phyloP scores from a whole-genome alignment of 2,797 vertebrate species.

The Girardinus metallicus region DNA sequence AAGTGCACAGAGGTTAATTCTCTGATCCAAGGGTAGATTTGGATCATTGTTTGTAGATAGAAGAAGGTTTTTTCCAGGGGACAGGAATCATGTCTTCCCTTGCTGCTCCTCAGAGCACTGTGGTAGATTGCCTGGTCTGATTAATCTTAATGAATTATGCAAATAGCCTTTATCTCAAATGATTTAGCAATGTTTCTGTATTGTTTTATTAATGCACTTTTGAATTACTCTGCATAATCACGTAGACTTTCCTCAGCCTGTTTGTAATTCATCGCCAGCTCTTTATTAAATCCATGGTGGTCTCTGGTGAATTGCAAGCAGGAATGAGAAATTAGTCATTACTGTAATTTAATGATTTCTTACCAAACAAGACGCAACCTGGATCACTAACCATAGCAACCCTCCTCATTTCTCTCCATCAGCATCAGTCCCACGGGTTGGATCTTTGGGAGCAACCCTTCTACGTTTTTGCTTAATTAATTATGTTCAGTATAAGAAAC shows the following conservation, averaged over 20 bases:
- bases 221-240: conserved; percentile 84
- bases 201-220: conserved; percentile 88
- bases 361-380: conserved; percentile 82
- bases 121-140: conserved; percentile 80
- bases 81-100: conserved; percentile 68
- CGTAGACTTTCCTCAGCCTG: conserved; percentile 72
- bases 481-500: conserved; percentile 77
- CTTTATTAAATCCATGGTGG: conserved; percentile 85
- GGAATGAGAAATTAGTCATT: conserved; percentile 87
- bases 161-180: conserved; percentile 86
- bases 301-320: conserved; percentile 77
- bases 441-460: conserved; percentile 75
- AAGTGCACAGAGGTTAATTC: conserved; percentile 81
- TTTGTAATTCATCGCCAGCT: conserved; percentile 82
- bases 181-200: conserved; percentile 86
- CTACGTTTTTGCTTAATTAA: conserved; percentile 81
- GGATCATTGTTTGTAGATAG: conserved; percentile 82
- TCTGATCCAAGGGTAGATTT: conserved; percentile 83
- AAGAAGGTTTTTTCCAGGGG: conserved; percentile 76
- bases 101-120: conserved; percentile 67
- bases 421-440: conserved; percentile 62
- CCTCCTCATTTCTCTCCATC: conserved; percentile 40
- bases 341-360: conserved; percentile 88
- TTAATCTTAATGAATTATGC: conserved; percentile 89
- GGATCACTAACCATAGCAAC: conserved; percentile 69